phyloP scores from a whole-genome alignment of 1,140 invertebrate genomes.

The Ceratosolen solmsi region DNA sequence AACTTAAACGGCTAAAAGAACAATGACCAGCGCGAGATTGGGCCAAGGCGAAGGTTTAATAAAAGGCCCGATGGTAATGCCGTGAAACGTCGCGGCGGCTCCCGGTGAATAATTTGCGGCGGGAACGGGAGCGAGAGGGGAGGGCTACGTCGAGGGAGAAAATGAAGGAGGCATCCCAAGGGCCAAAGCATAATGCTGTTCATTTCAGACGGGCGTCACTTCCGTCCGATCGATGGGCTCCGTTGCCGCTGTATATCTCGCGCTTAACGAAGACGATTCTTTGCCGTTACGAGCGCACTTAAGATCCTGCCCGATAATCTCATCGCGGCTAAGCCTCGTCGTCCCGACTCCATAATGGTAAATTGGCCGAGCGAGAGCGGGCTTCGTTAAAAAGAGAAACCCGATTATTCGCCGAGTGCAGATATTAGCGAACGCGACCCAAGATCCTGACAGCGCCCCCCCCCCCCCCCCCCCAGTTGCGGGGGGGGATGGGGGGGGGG shows the following conservation, averaged over 20 bases:
- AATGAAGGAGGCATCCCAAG: not conserved
- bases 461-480: too few relatives aligned
- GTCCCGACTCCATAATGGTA: not conserved
- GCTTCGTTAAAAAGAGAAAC: too few relatives aligned
- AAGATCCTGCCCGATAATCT: conserved; percentile 46
- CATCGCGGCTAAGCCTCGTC: conserved; percentile 21
- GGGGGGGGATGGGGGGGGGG: too few relatives aligned
- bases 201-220: conserved; percentile 20
- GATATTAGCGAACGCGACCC: too few relatives aligned
- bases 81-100: too few relatives aligned
- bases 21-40: too few relatives aligned
- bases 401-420: too few relatives aligned
- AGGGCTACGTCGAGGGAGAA: not conserved
- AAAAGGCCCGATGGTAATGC: not conserved
- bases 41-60: too few relatives aligned
- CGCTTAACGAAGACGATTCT: conserved; percentile 49
- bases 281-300: not conserved
- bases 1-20: too few relatives aligned
- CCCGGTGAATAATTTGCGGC: not conserved
- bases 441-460: too few relatives aligned
- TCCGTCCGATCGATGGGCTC: conserved; percentile 48
- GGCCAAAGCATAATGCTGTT: not conserved
- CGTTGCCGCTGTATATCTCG: not conserved
- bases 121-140: not conserved
- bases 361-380: too few relatives aligned